Evolutionary conservation across 2,888 invertebrate genomes (phyloP), one percentile per base, ranked within the genome.

Genomic region (Petrolisthes manimaculis): DNA sequence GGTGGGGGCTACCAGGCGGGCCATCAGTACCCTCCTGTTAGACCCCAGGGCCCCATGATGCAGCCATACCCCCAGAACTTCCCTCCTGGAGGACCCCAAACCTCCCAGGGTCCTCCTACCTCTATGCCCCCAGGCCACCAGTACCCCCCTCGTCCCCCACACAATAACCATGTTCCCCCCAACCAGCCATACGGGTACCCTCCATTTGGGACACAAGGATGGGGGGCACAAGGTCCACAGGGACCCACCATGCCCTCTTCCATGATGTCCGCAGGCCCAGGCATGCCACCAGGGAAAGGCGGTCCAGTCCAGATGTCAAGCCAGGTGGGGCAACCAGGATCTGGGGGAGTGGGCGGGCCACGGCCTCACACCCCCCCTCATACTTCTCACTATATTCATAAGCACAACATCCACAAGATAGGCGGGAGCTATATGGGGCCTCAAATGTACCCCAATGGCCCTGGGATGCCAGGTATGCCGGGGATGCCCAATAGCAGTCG

Each of bases 301-400:
- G 80, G 84, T 54, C 86, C 89, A 53, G 87, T 84, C 71, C 89
- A 89, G 84, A 87, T 89, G 87, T 85, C 89, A n/a, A 84, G 87
- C 74, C 90, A 90, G 86, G 87, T 86, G 24, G 86, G 85, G 74
- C 90, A 90, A 81, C 88, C 89, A 18, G 88, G 89, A 51, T 87
- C 91, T n/a, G 91, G 90, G 78, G 89, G 91, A 14, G 90, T 90
- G 53, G 89, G 92, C 75, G 92, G 92, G 55, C 92, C 93, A 2
- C 93, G 94, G 74, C 94, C 94, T 79, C 94, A 94, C 80, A 94
- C 94, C 56, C 94, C 94, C 51, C 90, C 91, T 37, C 90, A 91
- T 89, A 93, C 95, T 91, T 75, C 84, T 51, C 95, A 95, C 93
- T 95, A 95, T 94, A 94, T 95, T 93, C 37, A 37, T 37, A 95